A percentile compares a stretch with the other conserved stretches of the same genome.
These are phyloP conservation scores for Cerastis leucographa DNA, from an alignment of 2,888 invertebrate species.

Conservation along the genomic window DNA sequence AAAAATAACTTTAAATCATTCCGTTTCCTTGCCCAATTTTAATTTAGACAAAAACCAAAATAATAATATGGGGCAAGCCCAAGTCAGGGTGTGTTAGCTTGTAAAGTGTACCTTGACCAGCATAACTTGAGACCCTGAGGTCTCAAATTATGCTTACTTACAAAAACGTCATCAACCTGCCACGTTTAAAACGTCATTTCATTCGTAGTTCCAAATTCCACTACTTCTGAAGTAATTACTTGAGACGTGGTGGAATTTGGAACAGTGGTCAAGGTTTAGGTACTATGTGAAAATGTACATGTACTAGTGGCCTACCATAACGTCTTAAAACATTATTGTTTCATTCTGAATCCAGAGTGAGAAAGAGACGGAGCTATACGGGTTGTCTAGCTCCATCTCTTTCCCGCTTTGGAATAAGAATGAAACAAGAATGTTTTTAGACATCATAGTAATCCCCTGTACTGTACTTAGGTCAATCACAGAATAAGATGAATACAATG, in stretches of 20 bases:
- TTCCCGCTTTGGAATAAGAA: too few species aligned
- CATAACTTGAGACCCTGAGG: not conserved
- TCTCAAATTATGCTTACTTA: not conserved
- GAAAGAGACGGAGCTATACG: too few species aligned
- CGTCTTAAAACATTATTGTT: too few species aligned
- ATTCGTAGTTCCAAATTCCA: not conserved
- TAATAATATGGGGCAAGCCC: conserved; percentile 12
- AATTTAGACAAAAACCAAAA: conserved; percentile 30
- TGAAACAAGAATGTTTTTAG: too few species aligned
- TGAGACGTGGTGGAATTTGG: too few species aligned
- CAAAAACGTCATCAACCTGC: not conserved
- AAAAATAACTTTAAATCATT: not conserved
- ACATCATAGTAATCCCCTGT: too few species aligned
- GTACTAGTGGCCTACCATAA: too few species aligned
- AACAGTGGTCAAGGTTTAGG: not conserved
- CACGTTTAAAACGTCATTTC: not conserved
- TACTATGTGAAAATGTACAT: not conserved
- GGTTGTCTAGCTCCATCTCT: too few species aligned
- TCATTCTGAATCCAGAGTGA: too few species aligned
- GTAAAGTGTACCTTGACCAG: not conserved
- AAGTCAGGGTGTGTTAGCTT: not conserved
- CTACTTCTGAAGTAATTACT: not conserved
- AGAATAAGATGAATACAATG: too few species aligned
- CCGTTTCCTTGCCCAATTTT: not conserved
- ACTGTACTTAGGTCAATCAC: too few species aligned